Evolutionary conservation across 2,113 vertebrate species (phyloP).

Genomic region (Meriones unguiculatus): DNA sequence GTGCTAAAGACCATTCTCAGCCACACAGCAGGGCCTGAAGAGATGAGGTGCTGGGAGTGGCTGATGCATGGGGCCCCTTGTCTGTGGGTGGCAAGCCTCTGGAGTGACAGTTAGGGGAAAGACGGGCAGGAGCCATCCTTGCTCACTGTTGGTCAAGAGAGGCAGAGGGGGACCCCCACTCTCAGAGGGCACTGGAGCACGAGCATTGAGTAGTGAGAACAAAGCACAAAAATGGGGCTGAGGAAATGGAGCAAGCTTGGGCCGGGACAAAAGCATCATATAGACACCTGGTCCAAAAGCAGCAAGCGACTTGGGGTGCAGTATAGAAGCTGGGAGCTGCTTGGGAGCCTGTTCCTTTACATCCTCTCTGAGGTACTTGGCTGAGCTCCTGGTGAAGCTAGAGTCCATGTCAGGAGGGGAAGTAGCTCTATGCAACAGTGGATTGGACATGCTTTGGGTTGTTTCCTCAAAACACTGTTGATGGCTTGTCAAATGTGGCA

Average conservation of each 20-base stretch:
- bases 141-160: neutral
- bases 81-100: neutral
- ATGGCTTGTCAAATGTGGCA: no score
- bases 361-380: neutral
- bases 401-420: neutral
- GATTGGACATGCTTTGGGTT: neutral
- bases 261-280: accelerated
- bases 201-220: neutral
- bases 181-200: neutral
- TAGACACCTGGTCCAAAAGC: neutral
- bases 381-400: neutral
- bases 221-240: neutral
- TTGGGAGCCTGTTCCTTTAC: no score
- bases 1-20: neutral
- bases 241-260: no score
- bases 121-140: neutral
- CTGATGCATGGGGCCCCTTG: neutral
- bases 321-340: accelerated
- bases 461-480: neutral
- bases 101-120: neutral
- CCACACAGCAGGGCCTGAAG: neutral
- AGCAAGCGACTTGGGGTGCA: accelerated
- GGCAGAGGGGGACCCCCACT: no score
- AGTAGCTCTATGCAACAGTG: no score
- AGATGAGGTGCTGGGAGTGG: neutral